Percentiles rank a stretch among this genome's conserved stretches.
Evolutionary conservation across 37 sponge, comb jelly and placozoan genomes (phyloP).

Genomic region (Halisarca cf. caerulea): DNA sequence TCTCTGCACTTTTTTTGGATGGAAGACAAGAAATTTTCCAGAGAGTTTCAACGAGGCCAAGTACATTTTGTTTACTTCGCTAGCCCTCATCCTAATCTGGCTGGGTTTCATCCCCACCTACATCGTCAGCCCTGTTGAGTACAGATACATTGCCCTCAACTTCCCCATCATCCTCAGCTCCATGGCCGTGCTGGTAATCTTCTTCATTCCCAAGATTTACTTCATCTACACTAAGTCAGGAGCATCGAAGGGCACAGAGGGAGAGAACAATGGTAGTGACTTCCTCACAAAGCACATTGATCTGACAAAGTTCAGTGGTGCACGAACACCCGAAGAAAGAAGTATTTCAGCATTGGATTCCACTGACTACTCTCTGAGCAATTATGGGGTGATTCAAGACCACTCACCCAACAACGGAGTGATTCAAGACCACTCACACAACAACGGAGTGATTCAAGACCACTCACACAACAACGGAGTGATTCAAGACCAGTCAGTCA

Average conservation of each 20-base stretch:
- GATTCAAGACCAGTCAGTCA: no score
- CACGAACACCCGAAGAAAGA: no score
- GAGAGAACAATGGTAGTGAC: not conserved
- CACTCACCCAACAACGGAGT: no score
- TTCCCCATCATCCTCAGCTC: conserved; percentile 53
- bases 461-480: no score
- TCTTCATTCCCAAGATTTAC: conserved; percentile 65
- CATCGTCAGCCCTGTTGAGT: conserved; percentile 46
- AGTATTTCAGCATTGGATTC: no score
- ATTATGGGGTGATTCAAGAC: no score
- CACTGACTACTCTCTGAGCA: no score
- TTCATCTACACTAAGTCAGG: conserved; percentile 30
- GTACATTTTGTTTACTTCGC: conserved; percentile 59
- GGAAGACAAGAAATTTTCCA: conserved; percentile 64
- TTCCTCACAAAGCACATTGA: not conserved
- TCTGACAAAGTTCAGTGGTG: not conserved
- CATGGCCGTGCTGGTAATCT: conserved; percentile 38
- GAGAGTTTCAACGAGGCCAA: conserved; percentile 80
- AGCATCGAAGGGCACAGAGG: not conserved
- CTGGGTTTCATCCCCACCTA: conserved; percentile 47
- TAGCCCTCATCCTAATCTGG: conserved; percentile 66
- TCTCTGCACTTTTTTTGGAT: conserved; percentile 57
- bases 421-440: no score
- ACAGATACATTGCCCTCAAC: conserved; percentile 38
- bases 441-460: no score